These are phyloP conservation scores for Pristionchus fissidentatus DNA, from an alignment of 2,888 invertebrate species.

Conservation along the genomic window DNA sequence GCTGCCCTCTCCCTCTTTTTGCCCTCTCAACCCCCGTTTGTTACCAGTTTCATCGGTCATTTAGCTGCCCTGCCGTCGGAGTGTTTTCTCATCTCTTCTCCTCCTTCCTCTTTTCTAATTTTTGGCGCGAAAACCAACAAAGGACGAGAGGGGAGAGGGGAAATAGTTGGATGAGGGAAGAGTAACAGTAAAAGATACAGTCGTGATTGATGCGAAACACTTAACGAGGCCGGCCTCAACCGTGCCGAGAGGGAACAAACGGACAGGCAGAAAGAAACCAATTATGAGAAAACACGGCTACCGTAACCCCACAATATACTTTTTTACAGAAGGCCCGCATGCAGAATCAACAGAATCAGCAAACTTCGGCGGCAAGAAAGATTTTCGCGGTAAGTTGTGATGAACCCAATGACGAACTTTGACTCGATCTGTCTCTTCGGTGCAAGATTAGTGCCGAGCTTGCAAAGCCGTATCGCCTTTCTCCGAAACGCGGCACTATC, in stretches of 20 bases:
- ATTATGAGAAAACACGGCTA: constrained; percentile 1
- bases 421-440: constrained; percentile 1
- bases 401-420: not conserved
- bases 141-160: constrained; percentile 21
- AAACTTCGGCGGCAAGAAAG: not conserved
- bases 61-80: constrained; percentile 26
- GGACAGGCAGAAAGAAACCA: constrained; percentile 25
- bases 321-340: constrained; percentile 26
- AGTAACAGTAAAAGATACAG: constrained; percentile 29
- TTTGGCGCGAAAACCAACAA: constrained; percentile 28
- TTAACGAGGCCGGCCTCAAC: constrained; percentile 22
- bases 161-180: not conserved
- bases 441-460: not conserved
- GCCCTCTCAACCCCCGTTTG: not conserved
- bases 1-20: constrained; percentile 16
- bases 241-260: constrained; percentile 7
- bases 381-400: constrained; percentile 2
- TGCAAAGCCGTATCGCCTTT: constrained; percentile 26
- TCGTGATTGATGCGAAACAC: constrained; percentile 18
- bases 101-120: not conserved
- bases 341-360: not conserved
- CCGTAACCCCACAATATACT: not conserved
- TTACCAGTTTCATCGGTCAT: constrained; percentile 16
- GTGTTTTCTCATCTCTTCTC: too few species aligned
- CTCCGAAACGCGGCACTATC: constrained; percentile 22